A percentile compares a stretch with the other conserved stretches of the same genome.
Conservation (phyloP, 2,797 vertebrate species). For the Dendrocincla fuliginosa region DNA sequence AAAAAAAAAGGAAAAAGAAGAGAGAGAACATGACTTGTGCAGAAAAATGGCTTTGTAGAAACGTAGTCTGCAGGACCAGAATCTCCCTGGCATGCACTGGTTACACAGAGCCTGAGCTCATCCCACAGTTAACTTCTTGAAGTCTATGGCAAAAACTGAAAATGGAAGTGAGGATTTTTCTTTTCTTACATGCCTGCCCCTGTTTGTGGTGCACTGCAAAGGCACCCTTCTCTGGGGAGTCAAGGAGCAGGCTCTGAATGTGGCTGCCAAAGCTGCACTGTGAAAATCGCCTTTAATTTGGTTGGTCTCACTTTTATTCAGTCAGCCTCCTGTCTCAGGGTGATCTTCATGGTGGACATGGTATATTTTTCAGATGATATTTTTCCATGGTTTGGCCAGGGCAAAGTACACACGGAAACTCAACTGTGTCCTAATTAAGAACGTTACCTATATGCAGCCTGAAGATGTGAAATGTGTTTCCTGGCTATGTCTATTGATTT, state of each 20-base stretch:
- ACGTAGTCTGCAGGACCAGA: neutral
- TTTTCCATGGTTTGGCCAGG: neutral
- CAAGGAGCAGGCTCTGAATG: neutral
- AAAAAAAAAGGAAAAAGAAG: neutral
- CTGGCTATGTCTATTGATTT: constrained; percentile 35
- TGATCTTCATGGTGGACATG: neutral
- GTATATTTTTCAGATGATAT: neutral
- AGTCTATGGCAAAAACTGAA: neutral
- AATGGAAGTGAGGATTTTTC: neutral
- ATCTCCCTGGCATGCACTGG: neutral
- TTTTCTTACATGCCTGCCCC: neutral
- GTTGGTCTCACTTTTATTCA: neutral
- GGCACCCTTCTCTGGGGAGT: neutral
- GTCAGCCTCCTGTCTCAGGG: neutral
- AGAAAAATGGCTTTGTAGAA: neutral
- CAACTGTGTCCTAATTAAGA: neutral
- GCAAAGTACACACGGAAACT: neutral
- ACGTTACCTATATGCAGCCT: neutral
- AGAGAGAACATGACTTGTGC: neutral
- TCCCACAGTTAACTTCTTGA: neutral
- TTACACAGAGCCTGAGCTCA: neutral
- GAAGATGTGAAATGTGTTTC: constrained; percentile 39
- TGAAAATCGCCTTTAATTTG: neutral
- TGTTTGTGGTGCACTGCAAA: neutral
- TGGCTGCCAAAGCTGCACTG: neutral